Conservation (phyloP, 2,797 vertebrate species). For the Halcyon smyrnensis region DNA sequence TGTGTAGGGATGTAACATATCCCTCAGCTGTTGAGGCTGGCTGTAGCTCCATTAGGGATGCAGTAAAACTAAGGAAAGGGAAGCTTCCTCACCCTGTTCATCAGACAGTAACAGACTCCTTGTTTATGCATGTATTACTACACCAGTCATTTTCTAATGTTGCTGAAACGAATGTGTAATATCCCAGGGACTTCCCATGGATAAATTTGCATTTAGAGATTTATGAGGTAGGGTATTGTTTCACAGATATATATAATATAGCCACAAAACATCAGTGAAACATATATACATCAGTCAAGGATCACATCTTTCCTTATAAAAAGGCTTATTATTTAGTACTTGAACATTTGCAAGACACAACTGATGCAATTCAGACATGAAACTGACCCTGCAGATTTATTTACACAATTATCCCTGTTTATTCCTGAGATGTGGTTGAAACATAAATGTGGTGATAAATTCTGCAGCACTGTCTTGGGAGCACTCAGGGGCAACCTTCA, state of each 20-base stretch:
- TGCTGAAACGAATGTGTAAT: background rate
- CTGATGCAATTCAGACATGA: background rate
- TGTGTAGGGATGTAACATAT: background rate
- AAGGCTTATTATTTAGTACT: background rate
- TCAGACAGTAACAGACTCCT: background rate
- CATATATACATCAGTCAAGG: background rate
- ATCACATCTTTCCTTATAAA: rapidly evolving
- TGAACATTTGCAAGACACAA: background rate
- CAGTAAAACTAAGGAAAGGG: background rate
- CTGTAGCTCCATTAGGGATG: background rate
- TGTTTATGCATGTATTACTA: background rate
- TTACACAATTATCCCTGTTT: background rate
- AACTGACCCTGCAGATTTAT: background rate
- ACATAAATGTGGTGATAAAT: background rate
- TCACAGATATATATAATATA: background rate
- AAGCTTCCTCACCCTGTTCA: background rate
- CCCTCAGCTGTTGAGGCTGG: background rate
- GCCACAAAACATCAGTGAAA: background rate
- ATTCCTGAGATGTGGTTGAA: background rate
- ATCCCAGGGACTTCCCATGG: background rate
- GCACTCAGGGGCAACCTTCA: too few relatives aligned
- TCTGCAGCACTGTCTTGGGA: background rate
- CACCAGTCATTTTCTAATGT: background rate
- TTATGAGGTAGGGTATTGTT: background rate
- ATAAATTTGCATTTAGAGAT: background rate